Conservation (phyloP, 2,797 vertebrate genomes). For the Brachyrhaphis roseni region DNA sequence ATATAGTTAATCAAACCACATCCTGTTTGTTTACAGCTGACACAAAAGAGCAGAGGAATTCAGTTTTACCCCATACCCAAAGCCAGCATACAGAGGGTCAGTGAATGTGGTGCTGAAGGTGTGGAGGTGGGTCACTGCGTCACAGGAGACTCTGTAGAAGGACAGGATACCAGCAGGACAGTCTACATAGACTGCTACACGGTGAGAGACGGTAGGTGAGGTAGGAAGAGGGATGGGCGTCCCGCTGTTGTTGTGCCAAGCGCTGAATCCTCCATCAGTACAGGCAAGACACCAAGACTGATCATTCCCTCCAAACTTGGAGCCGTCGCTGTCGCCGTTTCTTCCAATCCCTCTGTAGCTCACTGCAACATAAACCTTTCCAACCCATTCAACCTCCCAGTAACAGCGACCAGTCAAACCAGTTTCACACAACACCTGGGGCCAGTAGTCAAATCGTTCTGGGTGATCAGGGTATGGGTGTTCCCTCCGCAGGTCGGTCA, state of each 20-base stretch:
- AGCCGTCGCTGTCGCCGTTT: background rate
- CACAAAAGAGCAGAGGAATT: background rate
- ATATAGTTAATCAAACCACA: background rate
- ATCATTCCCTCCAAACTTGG: background rate
- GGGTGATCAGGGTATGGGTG: background rate
- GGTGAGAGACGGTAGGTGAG: background rate
- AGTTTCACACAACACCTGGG: background rate
- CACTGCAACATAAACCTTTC: background rate
- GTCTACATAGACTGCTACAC: conserved; percentile 2
- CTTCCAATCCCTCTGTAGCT: background rate
- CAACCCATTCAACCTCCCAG: conserved; percentile 1
- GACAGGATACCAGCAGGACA: background rate
- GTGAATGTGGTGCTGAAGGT: background rate
- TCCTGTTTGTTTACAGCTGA: background rate
- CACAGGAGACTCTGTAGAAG: background rate
- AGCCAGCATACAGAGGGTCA: background rate
- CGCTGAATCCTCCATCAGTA: background rate
- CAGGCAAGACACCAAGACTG: background rate
- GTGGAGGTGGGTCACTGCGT: background rate
- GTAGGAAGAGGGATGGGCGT: background rate
- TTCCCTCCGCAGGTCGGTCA: background rate
- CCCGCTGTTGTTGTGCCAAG: background rate
- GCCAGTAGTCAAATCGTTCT: background rate
- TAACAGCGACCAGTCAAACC: conserved; percentile 1
- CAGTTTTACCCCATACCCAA: background rate